Conservation (phyloP, 2,113 vertebrate genomes). For the Anthoscopus minutus region DNA sequence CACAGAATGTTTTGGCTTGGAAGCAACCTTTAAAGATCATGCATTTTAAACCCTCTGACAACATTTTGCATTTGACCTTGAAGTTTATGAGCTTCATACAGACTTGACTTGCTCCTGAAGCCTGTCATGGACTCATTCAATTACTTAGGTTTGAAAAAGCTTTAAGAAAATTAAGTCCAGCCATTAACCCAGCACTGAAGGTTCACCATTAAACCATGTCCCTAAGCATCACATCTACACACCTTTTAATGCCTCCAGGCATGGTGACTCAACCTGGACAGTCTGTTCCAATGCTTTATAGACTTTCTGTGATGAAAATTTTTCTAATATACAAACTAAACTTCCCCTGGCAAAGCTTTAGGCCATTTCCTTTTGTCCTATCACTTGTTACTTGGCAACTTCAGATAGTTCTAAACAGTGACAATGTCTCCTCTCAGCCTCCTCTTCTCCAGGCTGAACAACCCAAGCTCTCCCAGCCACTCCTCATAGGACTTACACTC, state of each 20-base stretch:
- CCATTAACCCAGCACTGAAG: not conserved
- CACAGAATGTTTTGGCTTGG: not conserved
- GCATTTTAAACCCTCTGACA: not conserved
- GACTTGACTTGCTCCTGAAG: not conserved
- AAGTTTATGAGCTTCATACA: not conserved
- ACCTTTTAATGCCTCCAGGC: not conserved
- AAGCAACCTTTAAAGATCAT: not conserved
- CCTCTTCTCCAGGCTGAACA: not conserved
- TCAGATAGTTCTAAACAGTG: not conserved
- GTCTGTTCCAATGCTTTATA: not conserved
- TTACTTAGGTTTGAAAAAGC: not conserved
- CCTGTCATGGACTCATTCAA: not conserved
- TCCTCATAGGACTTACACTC: not conserved
- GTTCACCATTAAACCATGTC: not conserved
- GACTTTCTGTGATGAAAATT: not conserved
- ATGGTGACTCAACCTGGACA: not conserved
- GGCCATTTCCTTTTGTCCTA: not conserved
- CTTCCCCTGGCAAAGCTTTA: not conserved
- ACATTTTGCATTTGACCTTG: not conserved
- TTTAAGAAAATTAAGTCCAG: not conserved
- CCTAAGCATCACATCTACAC: not conserved
- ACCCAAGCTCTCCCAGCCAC: not conserved
- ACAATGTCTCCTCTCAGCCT: not conserved
- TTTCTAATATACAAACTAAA: not conserved
- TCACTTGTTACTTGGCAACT: not conserved